Evolutionary conservation across 1,140 invertebrate species (phyloP), one percentile per base, ranked within the genome.

Genomic region (Hylaeus anthracinus): DNA sequence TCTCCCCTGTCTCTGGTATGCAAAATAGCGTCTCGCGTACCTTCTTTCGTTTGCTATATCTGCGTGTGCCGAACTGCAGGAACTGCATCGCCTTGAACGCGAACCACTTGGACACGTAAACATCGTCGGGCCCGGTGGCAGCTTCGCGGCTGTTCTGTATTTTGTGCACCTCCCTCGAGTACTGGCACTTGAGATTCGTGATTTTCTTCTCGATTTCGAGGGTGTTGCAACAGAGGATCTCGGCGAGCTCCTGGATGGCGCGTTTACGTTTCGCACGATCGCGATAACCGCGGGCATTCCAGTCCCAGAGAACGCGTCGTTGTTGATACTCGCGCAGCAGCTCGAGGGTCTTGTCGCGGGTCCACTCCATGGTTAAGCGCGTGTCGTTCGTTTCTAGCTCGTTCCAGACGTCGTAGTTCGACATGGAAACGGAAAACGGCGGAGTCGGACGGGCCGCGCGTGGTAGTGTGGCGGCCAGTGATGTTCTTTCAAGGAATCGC

Each of bases 161-260:
- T 79, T 94, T 94, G 63, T 94, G 93, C 71, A 94, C 93, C 80
- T 94, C 94, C 14, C 94, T 91, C 9, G 94, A 86, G 70, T 94
- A 94, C 15, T 94, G 94, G 14, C 93, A 94, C 6, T 94, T 91
- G 45, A 94, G 83, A 12, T 94, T 94, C 5, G 94, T 94, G 86
- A 94, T 93, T 61, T 94, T 94, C 48, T 94, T 93, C 79, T 94
- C 94, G 39, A 94, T 90, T 75, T 94, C 94, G 10, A 93, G 91
- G 51, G 91, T 94, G 82, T 92, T 93, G 84, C 93, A 94, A 37
- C 91, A 88, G 41, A 94, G 92, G 3, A 92, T 90, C 26, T 93
- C 92, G 26, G 93, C 93, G 0, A 94, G 91, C 41, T 94, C 93
- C 5, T 92, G 91, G 85, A 94, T 94, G 0, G 92, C 93, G 0